Evolutionary conservation across 1,140 invertebrate genomes (phyloP).

Genomic region (Bombus ignitus): DNA sequence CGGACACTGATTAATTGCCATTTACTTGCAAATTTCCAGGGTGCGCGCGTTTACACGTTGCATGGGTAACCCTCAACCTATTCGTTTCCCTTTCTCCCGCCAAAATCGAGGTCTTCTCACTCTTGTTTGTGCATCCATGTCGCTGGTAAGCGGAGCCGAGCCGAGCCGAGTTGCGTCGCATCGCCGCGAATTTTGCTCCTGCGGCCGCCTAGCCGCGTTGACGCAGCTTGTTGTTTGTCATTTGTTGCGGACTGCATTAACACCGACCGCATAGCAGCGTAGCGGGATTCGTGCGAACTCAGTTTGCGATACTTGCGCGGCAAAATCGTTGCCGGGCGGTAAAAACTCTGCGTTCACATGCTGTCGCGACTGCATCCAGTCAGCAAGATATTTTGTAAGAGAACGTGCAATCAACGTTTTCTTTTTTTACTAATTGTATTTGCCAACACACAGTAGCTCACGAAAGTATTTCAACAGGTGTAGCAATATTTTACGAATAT

Average conservation of each 20-base stretch:
- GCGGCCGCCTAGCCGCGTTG: slow-evolving; percentile 52
- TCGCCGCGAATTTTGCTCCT: slow-evolving; percentile 35
- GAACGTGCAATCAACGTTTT: too few species aligned
- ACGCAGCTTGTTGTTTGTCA: slow-evolving; percentile 69
- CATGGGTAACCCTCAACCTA: slow-evolving; percentile 39
- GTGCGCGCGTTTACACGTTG: slow-evolving; percentile 73
- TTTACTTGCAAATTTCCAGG: slow-evolving; percentile 81
- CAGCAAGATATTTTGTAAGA: not conserved
- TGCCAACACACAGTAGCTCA: too few species aligned
- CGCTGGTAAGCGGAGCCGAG: not conserved
- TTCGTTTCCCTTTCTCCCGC: not conserved
- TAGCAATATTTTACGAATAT: too few species aligned
- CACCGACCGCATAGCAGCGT: slow-evolving; percentile 27
- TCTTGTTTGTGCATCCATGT: slow-evolving; percentile 2
- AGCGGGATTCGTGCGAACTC: not conserved
- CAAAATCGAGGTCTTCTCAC: slow-evolving; percentile 4
- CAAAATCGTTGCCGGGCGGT: too few species aligned
- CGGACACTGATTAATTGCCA: slow-evolving; percentile 80
- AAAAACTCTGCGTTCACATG: not conserved
- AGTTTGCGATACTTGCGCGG: not conserved
- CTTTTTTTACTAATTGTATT: too few species aligned
- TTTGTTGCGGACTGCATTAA: slow-evolving; percentile 71
- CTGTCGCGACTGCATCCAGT: not conserved
- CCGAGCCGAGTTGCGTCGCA: not conserved
- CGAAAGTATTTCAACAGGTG: too few species aligned